Percentiles rank a stretch among this genome's conserved stretches.
These are phyloP conservation scores for Tineola bisselliella DNA, from an alignment of 2,888 invertebrate genomes.

Conservation along the genomic window DNA sequence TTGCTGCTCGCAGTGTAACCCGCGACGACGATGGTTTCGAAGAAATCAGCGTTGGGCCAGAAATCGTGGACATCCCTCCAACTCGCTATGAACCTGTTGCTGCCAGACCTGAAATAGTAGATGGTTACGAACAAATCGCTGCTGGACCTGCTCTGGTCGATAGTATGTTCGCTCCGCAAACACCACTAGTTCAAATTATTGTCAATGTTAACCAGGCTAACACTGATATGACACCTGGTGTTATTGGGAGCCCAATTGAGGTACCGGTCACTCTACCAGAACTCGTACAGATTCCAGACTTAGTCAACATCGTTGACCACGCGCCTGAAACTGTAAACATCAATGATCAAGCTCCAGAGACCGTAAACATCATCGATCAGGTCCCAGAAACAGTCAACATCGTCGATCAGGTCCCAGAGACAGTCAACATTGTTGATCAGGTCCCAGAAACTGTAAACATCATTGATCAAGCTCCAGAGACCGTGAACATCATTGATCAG, in stretches of 20 bases:
- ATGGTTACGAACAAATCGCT: constrained; percentile 18
- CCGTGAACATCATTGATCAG: constrained; percentile 13
- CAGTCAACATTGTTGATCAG: constrained; percentile 18
- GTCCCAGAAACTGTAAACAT: constrained; percentile 17
- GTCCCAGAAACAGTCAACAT: neutral
- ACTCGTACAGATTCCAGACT: constrained; percentile 19
- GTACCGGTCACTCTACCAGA: constrained; percentile 17
- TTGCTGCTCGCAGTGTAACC: neutral
- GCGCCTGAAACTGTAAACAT: constrained; percentile 18
- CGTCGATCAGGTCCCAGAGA: constrained; percentile 18
- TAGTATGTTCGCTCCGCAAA: neutral
- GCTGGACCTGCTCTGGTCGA: constrained; percentile 14
- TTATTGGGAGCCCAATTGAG: constrained; percentile 3
- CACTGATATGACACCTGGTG: constrained; percentile 16
- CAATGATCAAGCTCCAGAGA: neutral
- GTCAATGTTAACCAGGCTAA: constrained; percentile 22
- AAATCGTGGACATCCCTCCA: constrained; percentile 18
- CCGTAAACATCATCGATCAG: neutral
- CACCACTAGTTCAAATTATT: constrained; percentile 24
- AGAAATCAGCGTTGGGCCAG: constrained; percentile 23
- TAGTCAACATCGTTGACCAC: neutral
- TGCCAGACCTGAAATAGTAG: constrained; percentile 18
- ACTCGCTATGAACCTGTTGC: constrained; percentile 17
- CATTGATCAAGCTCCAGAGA: constrained; percentile 21
- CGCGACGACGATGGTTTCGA: constrained; percentile 12